phyloP scores from a whole-genome alignment of 2,113 vertebrate genomes.

The Seriola quinqueradiata region DNA sequence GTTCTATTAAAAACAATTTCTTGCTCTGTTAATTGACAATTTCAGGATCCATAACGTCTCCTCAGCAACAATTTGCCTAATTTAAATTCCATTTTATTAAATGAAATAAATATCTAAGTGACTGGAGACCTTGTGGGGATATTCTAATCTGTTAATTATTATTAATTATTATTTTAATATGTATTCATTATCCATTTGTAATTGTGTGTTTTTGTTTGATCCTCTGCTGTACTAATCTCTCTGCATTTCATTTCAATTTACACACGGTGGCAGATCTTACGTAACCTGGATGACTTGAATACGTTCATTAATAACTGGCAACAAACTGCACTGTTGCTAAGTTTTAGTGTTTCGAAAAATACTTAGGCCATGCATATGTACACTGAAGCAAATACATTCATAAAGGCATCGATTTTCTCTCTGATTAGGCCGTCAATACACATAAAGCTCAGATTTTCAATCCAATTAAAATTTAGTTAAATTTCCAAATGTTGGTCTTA shows the following conservation, averaged over 20 bases:
- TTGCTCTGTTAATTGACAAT: not conserved
- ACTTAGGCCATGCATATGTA: not conserved
- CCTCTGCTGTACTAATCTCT: not conserved
- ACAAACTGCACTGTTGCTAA: not conserved
- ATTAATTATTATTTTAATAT: not conserved
- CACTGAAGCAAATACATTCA: not conserved
- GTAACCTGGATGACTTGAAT: too few species aligned
- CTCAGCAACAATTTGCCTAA: not conserved
- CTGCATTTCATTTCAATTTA: not conserved
- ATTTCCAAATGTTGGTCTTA: not conserved
- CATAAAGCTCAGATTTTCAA: too few species aligned
- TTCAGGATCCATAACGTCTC: not conserved
- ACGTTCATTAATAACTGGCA: too few species aligned
- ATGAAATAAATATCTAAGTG: not conserved
- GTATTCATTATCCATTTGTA: not conserved
- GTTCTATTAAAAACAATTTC: not conserved
- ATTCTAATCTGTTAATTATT: not conserved
- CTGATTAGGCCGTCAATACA: not conserved
- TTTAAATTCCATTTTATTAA: not conserved
- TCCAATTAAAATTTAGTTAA: not conserved
- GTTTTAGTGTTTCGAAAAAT: not conserved
- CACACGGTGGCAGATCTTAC: not conserved
- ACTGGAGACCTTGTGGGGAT: not conserved
- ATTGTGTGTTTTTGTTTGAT: not conserved
- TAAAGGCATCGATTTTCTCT: not conserved